Evolutionary conservation across 1,140 invertebrate species (phyloP).

Genomic region (Temnothorax nylanderi): DNA sequence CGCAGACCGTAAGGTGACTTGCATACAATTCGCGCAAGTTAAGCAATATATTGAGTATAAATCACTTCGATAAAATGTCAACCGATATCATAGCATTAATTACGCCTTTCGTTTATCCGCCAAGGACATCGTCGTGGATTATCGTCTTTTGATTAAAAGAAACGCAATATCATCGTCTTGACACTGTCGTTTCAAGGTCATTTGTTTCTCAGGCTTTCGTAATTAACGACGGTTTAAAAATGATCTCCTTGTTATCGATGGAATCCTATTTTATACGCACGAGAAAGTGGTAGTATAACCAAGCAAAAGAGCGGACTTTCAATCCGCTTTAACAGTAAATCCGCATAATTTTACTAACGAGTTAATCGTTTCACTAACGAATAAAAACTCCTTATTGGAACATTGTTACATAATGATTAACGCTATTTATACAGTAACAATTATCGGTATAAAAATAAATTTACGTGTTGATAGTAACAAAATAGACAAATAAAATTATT

Average conservation of each 20-base stretch:
- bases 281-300: background rate
- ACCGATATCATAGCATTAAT: background rate
- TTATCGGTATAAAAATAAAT: too few relatives aligned
- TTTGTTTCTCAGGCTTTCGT: background rate
- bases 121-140: background rate
- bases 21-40: background rate
- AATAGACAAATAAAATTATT: background rate
- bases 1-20: background rate
- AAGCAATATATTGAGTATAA: background rate
- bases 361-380: constrained; percentile 19
- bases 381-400: background rate
- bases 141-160: background rate
- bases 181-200: background rate
- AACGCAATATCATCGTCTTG: background rate
- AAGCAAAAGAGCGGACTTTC: background rate
- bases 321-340: constrained; percentile 36
- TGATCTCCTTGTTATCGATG: constrained; percentile 22
- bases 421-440: background rate
- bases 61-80: background rate
- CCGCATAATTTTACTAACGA: constrained; percentile 18
- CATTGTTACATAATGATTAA: background rate
- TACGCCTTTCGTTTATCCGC: background rate
- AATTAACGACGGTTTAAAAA: constrained; percentile 46
- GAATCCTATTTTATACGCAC: background rate
- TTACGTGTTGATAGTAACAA: background rate